These are phyloP conservation scores for Hepsetus odoe DNA, from an alignment of 2,113 vertebrate genomes.

Conservation along the genomic window DNA sequence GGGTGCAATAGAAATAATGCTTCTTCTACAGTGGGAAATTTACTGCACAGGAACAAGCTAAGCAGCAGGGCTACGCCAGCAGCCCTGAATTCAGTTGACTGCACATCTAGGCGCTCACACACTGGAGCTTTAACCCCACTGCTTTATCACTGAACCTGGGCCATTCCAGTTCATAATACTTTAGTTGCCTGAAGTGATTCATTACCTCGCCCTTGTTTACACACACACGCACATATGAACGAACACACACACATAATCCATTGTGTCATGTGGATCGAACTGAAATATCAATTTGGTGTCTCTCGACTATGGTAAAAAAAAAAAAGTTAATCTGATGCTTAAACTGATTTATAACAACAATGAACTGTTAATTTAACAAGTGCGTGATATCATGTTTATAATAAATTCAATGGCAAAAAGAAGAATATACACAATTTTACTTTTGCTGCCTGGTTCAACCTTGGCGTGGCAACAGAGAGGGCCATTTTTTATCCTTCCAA, in stretches of 20 bases:
- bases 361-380: neutral
- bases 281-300: too few species aligned
- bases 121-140: conserved; percentile 22
- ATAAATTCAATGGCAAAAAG: neutral
- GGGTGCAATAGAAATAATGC: conserved; percentile 14
- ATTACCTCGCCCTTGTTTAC: neutral
- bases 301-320: neutral
- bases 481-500: neutral
- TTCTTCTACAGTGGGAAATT: neutral
- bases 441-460: neutral
- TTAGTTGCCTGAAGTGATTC: conserved; percentile 24
- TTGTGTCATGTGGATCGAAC: too few species aligned
- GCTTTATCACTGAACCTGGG: conserved; percentile 33
- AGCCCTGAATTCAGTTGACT: conserved; percentile 36
- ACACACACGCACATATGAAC: conserved; percentile 1
- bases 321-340: too few species aligned
- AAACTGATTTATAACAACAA: conserved; percentile 3
- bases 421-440: neutral
- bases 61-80: neutral
- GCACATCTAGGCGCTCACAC: conserved; percentile 37
- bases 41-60: conserved; percentile 12
- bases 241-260: neutral
- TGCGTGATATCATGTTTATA: neutral
- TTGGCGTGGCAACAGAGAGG: neutral
- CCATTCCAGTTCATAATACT: conserved; percentile 23